phyloP scores from a whole-genome alignment of 1,140 invertebrate genomes.

The Drosophila grimshawi region DNA sequence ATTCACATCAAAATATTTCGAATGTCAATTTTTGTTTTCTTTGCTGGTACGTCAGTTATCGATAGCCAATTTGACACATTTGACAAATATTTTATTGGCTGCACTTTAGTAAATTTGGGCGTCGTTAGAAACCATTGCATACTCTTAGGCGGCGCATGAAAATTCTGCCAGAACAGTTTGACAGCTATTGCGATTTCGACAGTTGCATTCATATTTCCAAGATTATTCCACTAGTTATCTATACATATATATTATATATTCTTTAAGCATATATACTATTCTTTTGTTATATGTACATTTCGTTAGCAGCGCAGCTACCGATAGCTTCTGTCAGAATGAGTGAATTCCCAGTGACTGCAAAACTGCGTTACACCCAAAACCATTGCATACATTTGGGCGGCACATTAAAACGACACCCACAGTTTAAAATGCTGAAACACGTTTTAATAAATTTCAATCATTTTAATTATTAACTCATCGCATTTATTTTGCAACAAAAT shows the following conservation, averaged over 20 bases:
- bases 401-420: background rate
- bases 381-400: slow-evolving; percentile 50
- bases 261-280: too few relatives aligned
- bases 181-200: too few relatives aligned
- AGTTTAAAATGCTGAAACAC: background rate
- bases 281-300: too few relatives aligned
- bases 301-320: too few relatives aligned
- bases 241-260: too few relatives aligned
- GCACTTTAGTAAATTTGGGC: background rate
- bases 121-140: background rate
- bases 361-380: background rate
- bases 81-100: background rate
- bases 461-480: slow-evolving; percentile 24
- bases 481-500: slow-evolving; percentile 22
- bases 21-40: slow-evolving; percentile 13
- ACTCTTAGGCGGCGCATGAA: background rate
- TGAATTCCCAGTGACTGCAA: background rate
- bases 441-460: slow-evolving; percentile 1
- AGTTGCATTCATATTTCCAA: too few relatives aligned
- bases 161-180: too few relatives aligned
- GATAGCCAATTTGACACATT: slow-evolving; percentile 4
- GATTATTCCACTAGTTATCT: too few relatives aligned
- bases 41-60: background rate
- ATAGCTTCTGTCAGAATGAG: background rate
- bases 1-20: slow-evolving; percentile 10